Evolutionary conservation across 2,113 vertebrate genomes (phyloP), one percentile per base, ranked within the genome.

Genomic region (Centropus bengalensis): DNA sequence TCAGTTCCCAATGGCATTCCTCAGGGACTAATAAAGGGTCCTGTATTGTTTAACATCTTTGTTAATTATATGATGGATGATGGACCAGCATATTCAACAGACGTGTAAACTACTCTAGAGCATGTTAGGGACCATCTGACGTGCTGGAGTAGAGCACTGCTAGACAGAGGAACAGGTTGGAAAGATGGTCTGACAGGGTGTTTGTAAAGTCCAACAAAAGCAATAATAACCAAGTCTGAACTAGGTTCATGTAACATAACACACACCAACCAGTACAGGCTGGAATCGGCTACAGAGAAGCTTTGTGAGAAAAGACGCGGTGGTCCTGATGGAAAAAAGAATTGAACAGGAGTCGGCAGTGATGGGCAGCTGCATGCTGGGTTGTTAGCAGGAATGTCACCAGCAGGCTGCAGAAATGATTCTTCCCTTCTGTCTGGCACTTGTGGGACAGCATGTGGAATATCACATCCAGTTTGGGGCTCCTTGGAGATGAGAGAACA

Each of bases 101-200:
- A 28, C 23, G 2, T 6, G 8, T 59, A 10, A 64, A 20, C 33
- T 91, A 45, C 8, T 8, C 8, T 55, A 2, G 14, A n/a, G 27
- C 2, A 12, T 27, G 2, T 0, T 81, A 38, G 10, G 13, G 12
- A 54, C 30, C 8, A 3, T 54, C 36, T 69, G 60, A 12, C 30
- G 32, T 0, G 0, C 38, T 6, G 2, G 44, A 82, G 26, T 20
- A 14, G 40, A 74, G n/a, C 1, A 26, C 40, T 76, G 59, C 27
- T 24, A 24, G 26, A 44, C 15, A 52, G 51, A 60, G 14, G 15
- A 42, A 49, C 64, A 77, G 40, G 36, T 30, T 5, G 2, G n/a
- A 73, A 76, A 6, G 21, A n/a, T 0, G 0, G 55, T 14, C 30
- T 28, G 64, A 40, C 3, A 40, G 45, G 45, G 40, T 52, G 40